Evolutionary conservation across 2,797 vertebrate species (phyloP), one percentile per base, ranked within the genome.

Genomic region (Calcarius lapponicus): DNA sequence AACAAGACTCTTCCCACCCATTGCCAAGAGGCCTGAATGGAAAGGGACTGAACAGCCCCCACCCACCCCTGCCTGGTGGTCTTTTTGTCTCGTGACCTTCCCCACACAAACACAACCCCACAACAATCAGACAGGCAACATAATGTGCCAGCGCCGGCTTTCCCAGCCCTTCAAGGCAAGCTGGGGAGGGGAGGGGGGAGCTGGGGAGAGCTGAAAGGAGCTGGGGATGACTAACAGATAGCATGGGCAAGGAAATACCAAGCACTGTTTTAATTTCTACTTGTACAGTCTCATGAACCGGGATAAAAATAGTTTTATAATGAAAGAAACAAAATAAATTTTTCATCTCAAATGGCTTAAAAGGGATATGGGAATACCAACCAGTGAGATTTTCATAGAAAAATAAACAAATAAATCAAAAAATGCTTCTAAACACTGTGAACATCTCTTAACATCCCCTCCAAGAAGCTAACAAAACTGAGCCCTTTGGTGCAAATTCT

Each of bases 31-130:
- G 79, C 32, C 67, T 96, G 96, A 97, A 97, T 94, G 84, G 88
- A 74, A 69, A 66, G 40, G 71, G 84, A 86, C 47, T 65, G 73
- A 92, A 79, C 54, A 20, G 14, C 75, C 91, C 80, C 64, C 22
- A 7, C 42, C 58, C 72, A 64, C 36, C 60, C 70, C 74, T 88
- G 84, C 91, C 92, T 86, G 95, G 96, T 97, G 96, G 97, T 94
- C 96, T 94, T 94, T 97, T 94, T 96, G 95, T 96, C 88, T 94
- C 8, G 6, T 97, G 95, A 96, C 96, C 95, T 97, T 95, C 86
- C 67, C 76, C 38, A 1, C 92, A 95, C 94, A 96, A 95, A 95
- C 86, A 96, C 91, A 95, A 92, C 91, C 82, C 72, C 90, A 74
- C 83, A 91, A 95, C 84, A 95, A 97, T 97, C 90, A 83, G 69